phyloP scores from a whole-genome alignment of 2,113 vertebrate species.

The Megaptera novaeangliae region DNA sequence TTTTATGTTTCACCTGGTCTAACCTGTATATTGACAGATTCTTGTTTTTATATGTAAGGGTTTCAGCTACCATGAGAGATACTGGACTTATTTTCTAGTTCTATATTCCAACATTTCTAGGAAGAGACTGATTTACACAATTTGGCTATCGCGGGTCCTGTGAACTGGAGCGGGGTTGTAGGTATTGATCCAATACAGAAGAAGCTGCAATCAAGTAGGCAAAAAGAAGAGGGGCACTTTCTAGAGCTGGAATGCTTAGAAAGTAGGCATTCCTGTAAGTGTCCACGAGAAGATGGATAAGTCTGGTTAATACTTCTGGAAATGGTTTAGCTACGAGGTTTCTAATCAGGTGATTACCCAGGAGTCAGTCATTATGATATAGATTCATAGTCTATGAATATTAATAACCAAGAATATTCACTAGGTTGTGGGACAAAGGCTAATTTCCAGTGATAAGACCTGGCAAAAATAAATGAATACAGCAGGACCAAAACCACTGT shows the following conservation, averaged over 20 bases:
- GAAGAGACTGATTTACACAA: background rate
- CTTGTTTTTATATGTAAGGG: background rate
- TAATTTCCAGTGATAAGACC: background rate
- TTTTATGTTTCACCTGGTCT: background rate
- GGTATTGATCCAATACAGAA: background rate
- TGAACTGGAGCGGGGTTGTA: fast-evolving
- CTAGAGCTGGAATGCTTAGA: background rate
- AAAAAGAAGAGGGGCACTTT: background rate
- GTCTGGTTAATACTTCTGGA: background rate
- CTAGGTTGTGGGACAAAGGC: background rate
- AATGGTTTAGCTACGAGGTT: background rate
- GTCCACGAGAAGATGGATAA: background rate
- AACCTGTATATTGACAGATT: background rate
- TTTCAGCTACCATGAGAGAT: background rate
- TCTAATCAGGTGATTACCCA: background rate
- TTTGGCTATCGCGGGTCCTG: background rate
- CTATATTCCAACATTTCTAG: background rate
- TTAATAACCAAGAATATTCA: background rate
- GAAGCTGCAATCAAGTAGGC: background rate
- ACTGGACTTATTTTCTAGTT: background rate
- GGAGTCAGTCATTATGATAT: background rate
- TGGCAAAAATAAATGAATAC: background rate
- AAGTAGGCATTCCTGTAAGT: background rate
- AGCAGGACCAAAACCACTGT: background rate
- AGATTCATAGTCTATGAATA: background rate